phyloP scores from a whole-genome alignment of 2,797 vertebrate genomes.

The Lophura swinhoii region DNA sequence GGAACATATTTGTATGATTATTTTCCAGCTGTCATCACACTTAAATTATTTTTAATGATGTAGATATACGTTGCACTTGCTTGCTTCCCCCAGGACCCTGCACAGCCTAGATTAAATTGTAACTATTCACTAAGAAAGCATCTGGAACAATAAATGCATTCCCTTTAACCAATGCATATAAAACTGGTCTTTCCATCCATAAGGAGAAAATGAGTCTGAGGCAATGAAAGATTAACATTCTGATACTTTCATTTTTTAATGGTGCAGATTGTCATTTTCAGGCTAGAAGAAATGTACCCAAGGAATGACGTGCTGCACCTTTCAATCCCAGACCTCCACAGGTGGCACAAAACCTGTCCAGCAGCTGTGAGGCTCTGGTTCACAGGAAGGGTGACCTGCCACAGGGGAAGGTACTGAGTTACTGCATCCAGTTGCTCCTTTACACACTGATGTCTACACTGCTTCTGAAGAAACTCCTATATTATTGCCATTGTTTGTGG shows the following conservation, averaged over 20 bases:
- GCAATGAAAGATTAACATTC: not conserved
- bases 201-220: not conserved
- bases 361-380: not conserved
- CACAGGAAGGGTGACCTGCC: not conserved
- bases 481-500: not conserved
- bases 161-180: not conserved
- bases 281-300: not conserved
- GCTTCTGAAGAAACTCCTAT: not conserved
- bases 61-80: not conserved
- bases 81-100: slow-evolving; percentile 7
- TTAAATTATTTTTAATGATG: slow-evolving; percentile 52
- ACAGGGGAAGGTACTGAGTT: not conserved
- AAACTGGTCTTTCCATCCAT: slow-evolving; percentile 16
- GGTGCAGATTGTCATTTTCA: not conserved
- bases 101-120: slow-evolving; percentile 40
- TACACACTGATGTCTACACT: not conserved
- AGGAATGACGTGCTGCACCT: not conserved
- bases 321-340: not conserved
- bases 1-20: not conserved
- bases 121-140: slow-evolving; percentile 26
- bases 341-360: not conserved
- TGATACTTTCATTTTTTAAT: not conserved
- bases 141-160: slow-evolving; percentile 37
- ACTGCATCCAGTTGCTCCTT: not conserved
- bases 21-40: slow-evolving; percentile 15